Evolutionary conservation across 2,888 invertebrate species (phyloP).

Genomic region (Xestia rhomboidea): DNA sequence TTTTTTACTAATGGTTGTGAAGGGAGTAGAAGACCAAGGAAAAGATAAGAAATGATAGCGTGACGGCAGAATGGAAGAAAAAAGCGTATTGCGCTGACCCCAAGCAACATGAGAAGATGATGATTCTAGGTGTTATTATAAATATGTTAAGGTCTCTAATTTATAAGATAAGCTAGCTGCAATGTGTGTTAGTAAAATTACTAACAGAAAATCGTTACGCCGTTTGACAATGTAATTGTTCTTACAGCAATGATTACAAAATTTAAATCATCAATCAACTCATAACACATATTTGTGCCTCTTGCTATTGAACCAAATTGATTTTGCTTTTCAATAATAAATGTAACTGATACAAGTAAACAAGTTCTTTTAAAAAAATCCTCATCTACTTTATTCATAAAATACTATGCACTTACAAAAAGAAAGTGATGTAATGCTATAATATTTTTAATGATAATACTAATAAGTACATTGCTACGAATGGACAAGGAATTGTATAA

Average conservation of each 20-base stretch:
- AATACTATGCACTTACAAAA: slow-evolving; percentile 61
- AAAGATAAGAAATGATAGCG: not conserved
- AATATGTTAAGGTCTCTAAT: not conserved
- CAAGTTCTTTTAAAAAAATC: slow-evolving; percentile 40
- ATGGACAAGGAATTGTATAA: slow-evolving; percentile 60
- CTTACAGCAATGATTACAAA: not conserved
- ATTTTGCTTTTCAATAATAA: slow-evolving; percentile 46
- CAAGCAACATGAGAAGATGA: not conserved
- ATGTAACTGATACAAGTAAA: slow-evolving; percentile 44
- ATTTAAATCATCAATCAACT: no score
- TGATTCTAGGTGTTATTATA: not conserved
- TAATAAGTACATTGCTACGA: slow-evolving; percentile 60
- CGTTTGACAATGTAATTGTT: slow-evolving; percentile 9
- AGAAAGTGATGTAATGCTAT: slow-evolving; percentile 54
- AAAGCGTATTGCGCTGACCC: not conserved
- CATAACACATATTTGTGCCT: not conserved
- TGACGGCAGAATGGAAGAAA: not conserved
- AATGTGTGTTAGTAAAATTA: not conserved
- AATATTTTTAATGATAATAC: slow-evolving; percentile 59
- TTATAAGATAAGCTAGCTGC: not conserved
- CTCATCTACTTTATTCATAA: slow-evolving; percentile 56
- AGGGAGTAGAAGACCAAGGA: not conserved
- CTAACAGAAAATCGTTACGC: not conserved
- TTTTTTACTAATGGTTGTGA: not conserved
- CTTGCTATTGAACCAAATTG: not conserved